phyloP scores from a whole-genome alignment of 1,140 invertebrate genomes.

The Ptiloglossa arizonensis region DNA sequence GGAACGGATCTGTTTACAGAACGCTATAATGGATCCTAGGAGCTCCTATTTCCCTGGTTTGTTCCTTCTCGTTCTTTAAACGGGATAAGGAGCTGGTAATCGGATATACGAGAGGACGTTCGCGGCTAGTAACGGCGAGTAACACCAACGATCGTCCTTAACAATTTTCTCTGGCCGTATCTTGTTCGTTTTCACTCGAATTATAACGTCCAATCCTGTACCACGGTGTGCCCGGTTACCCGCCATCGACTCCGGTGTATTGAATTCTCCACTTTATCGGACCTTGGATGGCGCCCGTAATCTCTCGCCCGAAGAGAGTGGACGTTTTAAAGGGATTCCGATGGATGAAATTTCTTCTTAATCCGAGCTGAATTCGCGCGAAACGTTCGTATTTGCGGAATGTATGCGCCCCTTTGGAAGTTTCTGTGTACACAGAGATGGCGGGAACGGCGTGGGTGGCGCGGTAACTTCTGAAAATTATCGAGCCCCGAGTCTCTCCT shows the following conservation, averaged over 20 bases:
- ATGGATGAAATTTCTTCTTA: slow-evolving; percentile 40
- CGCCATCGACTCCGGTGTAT: background rate
- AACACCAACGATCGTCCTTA: background rate
- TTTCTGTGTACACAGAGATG: slow-evolving; percentile 10
- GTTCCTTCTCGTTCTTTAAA: slow-evolving; percentile 27
- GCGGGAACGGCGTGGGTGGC: too few species aligned
- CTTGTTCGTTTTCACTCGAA: background rate
- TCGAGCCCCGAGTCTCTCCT: background rate
- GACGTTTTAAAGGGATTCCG: slow-evolving; percentile 26
- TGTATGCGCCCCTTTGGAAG: background rate
- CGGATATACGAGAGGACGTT: slow-evolving; percentile 47
- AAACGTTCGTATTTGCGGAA: slow-evolving; percentile 18
- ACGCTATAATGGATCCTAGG: slow-evolving; percentile 15
- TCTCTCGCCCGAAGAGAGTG: background rate
- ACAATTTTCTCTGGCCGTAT: background rate
- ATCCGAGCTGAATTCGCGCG: slow-evolving; percentile 27
- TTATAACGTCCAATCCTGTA: background rate
- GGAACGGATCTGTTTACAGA: slow-evolving; percentile 51
- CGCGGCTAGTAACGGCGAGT: background rate
- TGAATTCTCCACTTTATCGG: slow-evolving; percentile 1
- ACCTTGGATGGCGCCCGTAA: background rate
- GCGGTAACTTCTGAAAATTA: slow-evolving; percentile 40
- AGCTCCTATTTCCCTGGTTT: slow-evolving; percentile 33
- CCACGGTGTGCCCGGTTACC: background rate
- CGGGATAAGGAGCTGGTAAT: slow-evolving; percentile 37